Evolutionary conservation across 2,888 invertebrate species (phyloP), one percentile per base, ranked within the genome.

Genomic region (Leuctra nigra): DNA sequence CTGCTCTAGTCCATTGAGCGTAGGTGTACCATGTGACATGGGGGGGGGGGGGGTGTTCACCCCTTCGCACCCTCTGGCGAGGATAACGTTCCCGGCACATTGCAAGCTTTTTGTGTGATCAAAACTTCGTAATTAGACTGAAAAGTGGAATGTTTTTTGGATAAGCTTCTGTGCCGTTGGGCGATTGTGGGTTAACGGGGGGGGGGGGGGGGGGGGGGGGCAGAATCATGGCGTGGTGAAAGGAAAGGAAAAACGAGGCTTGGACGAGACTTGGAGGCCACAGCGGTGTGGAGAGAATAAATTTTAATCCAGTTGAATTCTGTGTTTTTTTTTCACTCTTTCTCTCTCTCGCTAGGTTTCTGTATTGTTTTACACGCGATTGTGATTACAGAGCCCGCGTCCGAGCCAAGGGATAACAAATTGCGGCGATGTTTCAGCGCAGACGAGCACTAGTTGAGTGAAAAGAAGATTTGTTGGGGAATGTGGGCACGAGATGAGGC

Each of bases 101-200:
- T 7, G 39, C 18, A 2, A 39, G 39, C 39, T 39, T 39, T 47
- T 25, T 47, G 47, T 47, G 23, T 47, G 47, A 23, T 47, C 47
- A 47, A 47, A 47, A n/a, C 25, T 23, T 47, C 23, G 25, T 47
- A 47, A 47, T 47, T 23, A 25, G 25, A 29, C 22, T 16, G 25
- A 47, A 23, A 29, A 47, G 39, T 39, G 39, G 39, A 20, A 39
- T 39, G 29, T 29, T 39, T 39, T 38, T 39, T 39, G 39, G 11
- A 6, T 39, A 20, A 7, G 36, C 13, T 36, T 13, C 36, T 13
- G 4, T 11, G 36, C 36, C 14, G 39, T 39, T 13, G 39, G 18
- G 39, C 18, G 18, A 11, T 13, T 36, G 36, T 16, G 18, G 7
- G 39, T 18, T 39, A 2, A 7, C 39, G 9, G 20, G 39, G 7